Conservation (phyloP, 1,140 invertebrate species). For the Trachelipus rathkii region DNA sequence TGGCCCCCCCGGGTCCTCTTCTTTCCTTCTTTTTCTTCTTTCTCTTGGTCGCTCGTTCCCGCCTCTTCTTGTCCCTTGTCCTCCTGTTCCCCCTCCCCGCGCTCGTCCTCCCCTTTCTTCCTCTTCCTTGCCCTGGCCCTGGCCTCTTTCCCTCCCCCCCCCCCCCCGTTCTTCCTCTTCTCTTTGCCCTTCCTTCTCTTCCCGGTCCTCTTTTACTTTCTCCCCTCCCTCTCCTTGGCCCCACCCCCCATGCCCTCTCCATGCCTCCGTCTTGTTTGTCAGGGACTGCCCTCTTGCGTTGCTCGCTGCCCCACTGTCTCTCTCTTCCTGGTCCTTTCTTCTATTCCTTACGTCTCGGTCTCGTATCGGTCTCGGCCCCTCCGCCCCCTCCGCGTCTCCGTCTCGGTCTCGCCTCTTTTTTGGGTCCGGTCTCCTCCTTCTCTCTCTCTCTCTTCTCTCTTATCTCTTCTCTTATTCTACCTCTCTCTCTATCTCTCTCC, state of each 20-base stretch:
- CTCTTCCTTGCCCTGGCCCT: neutral
- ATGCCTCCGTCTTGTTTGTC: neutral
- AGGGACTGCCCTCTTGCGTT: neutral
- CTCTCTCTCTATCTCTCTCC: neutral
- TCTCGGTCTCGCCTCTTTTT: neutral
- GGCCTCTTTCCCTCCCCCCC: neutral
- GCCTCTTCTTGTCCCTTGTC: neutral
- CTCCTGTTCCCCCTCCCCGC: neutral
- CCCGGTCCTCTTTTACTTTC: neutral
- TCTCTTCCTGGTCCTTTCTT: neutral
- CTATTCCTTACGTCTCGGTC: neutral
- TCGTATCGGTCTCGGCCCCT: neutral
- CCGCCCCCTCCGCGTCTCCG: neutral
- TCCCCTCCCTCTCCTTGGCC: neutral
- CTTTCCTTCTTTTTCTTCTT: slow-evolving; percentile 1
- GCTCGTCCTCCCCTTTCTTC: neutral
- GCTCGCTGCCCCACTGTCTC: too few relatives aligned
- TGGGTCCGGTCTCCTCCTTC: neutral
- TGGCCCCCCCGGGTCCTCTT: neutral
- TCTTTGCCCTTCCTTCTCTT: neutral
- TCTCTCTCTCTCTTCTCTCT: neutral
- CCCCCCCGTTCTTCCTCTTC: neutral
- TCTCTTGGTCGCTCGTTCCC: slow-evolving; percentile 1
- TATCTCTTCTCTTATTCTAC: neutral
- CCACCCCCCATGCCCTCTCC: neutral